Percentiles rank a stretch among this genome's conserved stretches.
These are phyloP conservation scores for Drosophila willistoni DNA, from an alignment of 1,140 invertebrate genomes.

Conservation along the genomic window DNA sequence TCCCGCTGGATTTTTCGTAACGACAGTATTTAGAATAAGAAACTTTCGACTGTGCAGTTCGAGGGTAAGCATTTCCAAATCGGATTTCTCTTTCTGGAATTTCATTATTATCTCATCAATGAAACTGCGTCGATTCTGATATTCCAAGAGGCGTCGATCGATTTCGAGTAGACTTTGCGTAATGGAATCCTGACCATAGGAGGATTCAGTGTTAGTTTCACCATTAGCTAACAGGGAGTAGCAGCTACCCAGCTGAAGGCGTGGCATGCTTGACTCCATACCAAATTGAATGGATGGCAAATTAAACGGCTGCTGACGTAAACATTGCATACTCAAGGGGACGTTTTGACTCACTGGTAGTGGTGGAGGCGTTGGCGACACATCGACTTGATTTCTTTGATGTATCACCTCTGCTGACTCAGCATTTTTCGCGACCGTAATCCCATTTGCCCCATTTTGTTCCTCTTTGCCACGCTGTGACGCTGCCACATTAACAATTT, in stretches of 20 bases:
- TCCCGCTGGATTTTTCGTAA: constrained; percentile 20
- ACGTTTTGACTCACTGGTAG: constrained; percentile 29
- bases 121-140: constrained; percentile 68
- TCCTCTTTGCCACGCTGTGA: constrained; percentile 29
- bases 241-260: constrained; percentile 24
- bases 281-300: constrained; percentile 30
- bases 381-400: constrained; percentile 6
- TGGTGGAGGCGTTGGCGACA: constrained; percentile 10
- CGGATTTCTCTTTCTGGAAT: constrained; percentile 75
- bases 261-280: constrained; percentile 29
- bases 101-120: constrained; percentile 80
- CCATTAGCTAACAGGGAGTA: neutral
- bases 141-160: constrained; percentile 70
- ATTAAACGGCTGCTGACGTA: constrained; percentile 1
- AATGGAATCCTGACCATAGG: constrained; percentile 35
- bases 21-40: constrained; percentile 56
- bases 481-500: constrained; percentile 65
- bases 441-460: constrained; percentile 22
- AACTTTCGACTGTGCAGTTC: constrained; percentile 75
- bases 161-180: constrained; percentile 64
- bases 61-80: constrained; percentile 61
- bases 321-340: constrained; percentile 4
- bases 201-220: neutral
- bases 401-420: constrained; percentile 7
- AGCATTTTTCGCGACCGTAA: constrained; percentile 21